Evolutionary conservation across 2,113 vertebrate genomes (phyloP), one percentile per base, ranked within the genome.

Genomic region (Nycticebus coucang): DNA sequence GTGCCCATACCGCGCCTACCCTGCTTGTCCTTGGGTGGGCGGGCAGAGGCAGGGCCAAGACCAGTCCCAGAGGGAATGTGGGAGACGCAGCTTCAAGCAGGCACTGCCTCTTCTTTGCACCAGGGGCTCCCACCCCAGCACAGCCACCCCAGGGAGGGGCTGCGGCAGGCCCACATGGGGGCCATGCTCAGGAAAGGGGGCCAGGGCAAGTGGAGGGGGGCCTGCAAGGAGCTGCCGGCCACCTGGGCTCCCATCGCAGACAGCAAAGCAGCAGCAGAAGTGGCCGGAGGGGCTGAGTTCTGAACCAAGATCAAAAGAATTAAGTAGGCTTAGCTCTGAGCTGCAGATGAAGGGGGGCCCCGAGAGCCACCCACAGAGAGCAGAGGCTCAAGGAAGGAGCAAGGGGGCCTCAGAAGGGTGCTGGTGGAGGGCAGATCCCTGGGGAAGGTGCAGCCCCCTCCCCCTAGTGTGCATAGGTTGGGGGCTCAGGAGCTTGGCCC

Each of bases 251-350:
- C 10, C 3, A 79, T 69, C 81, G 0, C 50, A 41, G 72, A n/a
- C n/a, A 53, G 91, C 86, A 18, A 21, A 50, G 45, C n/a, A 19
- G 87, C 6, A 0, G 68, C 9, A 9, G 41, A 28, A 57, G 89
- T 9, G 45, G 84, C 95, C 35, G 64, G 57, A 96, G 89, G 64
- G 87, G 80, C 55, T 13, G 59, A 71, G 41, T 91, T 94, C 95
- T 95, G 90, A 94, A 77, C 83, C 53, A n/a, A 92, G 95, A 97
- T 97, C 96, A 96, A 90, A 96, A 92, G 95, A 93, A 96, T 92
- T 87, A 87, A 97, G 78, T 19, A 62, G 88, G 94, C 50, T 96
- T 91, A 89, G 94, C 91, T 89, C n/a, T n/a, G 41, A 90, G 84
- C 91, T 45, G 45, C 0, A 11, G 90, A 80, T 11, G 64, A 74